phyloP scores from a whole-genome alignment of 2,888 invertebrate genomes.

The Himalopsyche kuldschensis region DNA sequence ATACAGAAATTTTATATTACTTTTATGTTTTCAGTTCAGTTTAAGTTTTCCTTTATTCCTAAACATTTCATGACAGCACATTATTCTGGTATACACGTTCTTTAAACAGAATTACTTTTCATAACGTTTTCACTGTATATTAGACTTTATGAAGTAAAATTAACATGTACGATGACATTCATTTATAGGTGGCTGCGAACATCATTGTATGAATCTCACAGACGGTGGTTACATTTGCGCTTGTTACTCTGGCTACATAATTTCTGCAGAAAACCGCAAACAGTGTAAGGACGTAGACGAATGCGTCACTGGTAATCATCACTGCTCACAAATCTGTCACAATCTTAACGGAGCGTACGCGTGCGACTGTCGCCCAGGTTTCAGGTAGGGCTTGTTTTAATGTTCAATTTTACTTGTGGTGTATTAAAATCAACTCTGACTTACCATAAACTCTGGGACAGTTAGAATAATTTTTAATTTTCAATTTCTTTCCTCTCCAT shows the following conservation, averaged over 20 bases:
- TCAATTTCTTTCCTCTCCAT: not conserved
- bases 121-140: too few relatives aligned
- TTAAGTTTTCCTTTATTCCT: constrained; percentile 43
- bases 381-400: constrained; percentile 51
- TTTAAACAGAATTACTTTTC: not conserved
- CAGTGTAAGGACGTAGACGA: constrained; percentile 89
- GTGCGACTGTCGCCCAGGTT: constrained; percentile 85
- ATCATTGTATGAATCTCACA: constrained; percentile 85
- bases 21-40: too few relatives aligned
- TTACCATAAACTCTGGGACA: too few relatives aligned
- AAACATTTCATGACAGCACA: constrained; percentile 47
- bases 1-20: too few relatives aligned
- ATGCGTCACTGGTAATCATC: constrained; percentile 78
- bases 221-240: constrained; percentile 86
- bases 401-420: too few relatives aligned
- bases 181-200: constrained; percentile 82
- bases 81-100: not conserved
- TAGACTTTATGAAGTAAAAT: too few relatives aligned
- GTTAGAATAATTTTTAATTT: too few relatives aligned
- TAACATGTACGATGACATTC: not conserved
- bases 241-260: constrained; percentile 85
- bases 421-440: too few relatives aligned
- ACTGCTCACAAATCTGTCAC: constrained; percentile 90
- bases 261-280: constrained; percentile 77
- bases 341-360: constrained; percentile 89